Base-by-base conservation (phyloP, 2,888 invertebrate species). In the Rhagophthalmus giganteus region DNA sequence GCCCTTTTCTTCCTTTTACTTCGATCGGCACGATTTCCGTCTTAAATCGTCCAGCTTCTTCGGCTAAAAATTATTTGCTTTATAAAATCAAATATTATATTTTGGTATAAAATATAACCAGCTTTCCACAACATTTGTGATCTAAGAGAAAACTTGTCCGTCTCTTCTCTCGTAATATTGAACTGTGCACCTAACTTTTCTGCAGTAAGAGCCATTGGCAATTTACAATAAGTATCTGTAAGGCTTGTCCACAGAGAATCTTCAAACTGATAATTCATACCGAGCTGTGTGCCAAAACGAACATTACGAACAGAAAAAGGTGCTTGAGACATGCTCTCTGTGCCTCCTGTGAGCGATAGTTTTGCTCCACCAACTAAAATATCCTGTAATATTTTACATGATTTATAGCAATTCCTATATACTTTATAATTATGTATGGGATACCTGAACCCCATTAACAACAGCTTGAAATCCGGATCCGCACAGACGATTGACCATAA, bases 401-500 rank as follows among this genome's bases (percentile, higher is more conserved):
- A n/a, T n/a, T n/a, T n/a, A n/a, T n/a, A n/a, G n/a, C n/a, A n/a
- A n/a, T n/a, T n/a, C n/a, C n/a, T n/a, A n/a, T n/a, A n/a, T n/a
- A n/a, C n/a, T n/a, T n/a, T n/a, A n/a, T n/a, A n/a, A n/a, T n/a
- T n/a, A n/a, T n/a, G n/a, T n/a, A n/a, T n/a, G n/a, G n/a, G n/a
- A n/a, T 76, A 90, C 92, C 81, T 95, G 95, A 25, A 90, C 88
- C 41, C 88, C 91, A 77, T 86, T 94, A 10, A 96, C 84, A 54
- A 99, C 79, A 0, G 98, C 84, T 73, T 99, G 98, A 76, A 99
- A 99, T 1, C 98, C 98, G 16, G 96, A 96, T 9, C 98, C 99
- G 74, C 99, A 99, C 10, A 99, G 80, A 55, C 98, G 80, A 78
- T 98, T 99, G 34, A 99, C 83, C 37, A 87, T 87, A 1, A 94